These are phyloP conservation scores for Horisme vitalbata DNA, from an alignment of 2,888 invertebrate species.

Conservation along the genomic window DNA sequence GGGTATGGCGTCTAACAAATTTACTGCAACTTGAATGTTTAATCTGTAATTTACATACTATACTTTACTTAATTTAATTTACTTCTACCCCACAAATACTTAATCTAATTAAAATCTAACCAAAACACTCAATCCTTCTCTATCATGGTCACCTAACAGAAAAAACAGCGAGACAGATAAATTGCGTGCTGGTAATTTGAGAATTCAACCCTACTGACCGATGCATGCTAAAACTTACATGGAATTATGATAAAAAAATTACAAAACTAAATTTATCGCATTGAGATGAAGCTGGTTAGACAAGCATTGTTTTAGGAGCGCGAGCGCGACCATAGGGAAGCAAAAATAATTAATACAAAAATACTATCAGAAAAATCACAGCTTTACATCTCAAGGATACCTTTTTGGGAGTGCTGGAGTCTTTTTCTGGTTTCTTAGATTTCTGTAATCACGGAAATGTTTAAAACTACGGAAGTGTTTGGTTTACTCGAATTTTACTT, in stretches of 20 bases:
- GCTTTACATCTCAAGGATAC: conserved; percentile 75
- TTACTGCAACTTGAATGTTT: conserved; percentile 73
- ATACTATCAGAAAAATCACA: conserved; percentile 33
- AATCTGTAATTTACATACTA: conserved; percentile 66
- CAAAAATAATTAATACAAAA: conserved; percentile 40
- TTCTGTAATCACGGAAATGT: conserved; percentile 84
- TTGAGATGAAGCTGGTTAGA: conserved; percentile 57
- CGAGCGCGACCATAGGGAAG: conserved; percentile 29
- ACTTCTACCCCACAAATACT: conserved; percentile 2
- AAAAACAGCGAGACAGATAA: conserved; percentile 13
- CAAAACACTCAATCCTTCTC: neutral
- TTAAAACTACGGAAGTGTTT: conserved; percentile 41
- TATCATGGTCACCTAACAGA: conserved; percentile 1
- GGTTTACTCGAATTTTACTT: neutral
- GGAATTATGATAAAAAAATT: conserved; percentile 30
- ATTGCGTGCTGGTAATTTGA: conserved; percentile 25
- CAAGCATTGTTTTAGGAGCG: conserved; percentile 37
- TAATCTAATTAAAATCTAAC: conserved; percentile 12
- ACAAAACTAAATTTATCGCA: conserved; percentile 43
- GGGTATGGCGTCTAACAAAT: conserved; percentile 65
- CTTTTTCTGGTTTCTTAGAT: conserved; percentile 90
- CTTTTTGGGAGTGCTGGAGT: conserved; percentile 87
- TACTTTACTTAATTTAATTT: conserved; percentile 18
- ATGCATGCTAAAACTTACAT: conserved; percentile 48
- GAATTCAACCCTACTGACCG: conserved; percentile 53